These are phyloP conservation scores for Halichoeres trimaculatus DNA, from an alignment of 2,113 vertebrate genomes.

Conservation along the genomic window DNA sequence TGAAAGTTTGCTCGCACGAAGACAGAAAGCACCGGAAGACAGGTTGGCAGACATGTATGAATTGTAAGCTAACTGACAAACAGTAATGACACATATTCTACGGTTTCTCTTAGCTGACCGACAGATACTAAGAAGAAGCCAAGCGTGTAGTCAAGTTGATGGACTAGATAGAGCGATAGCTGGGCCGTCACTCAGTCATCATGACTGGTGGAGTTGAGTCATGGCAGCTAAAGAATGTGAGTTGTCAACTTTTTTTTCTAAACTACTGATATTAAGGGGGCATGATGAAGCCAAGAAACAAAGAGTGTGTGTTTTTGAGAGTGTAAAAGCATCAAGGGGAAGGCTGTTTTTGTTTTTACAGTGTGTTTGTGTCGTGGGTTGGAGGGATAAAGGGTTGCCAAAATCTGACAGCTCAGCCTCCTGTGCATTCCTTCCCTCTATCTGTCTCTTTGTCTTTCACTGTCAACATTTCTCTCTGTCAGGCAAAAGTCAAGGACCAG, in stretches of 20 bases:
- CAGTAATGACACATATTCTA: slow-evolving; percentile 26
- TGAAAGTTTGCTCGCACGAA: slow-evolving; percentile 23
- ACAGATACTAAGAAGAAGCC: slow-evolving; percentile 24
- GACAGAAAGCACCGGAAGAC: slow-evolving; percentile 41
- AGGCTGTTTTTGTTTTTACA: slow-evolving; percentile 22
- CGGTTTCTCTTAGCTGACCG: slow-evolving; percentile 19
- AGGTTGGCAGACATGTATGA: slow-evolving; percentile 35
- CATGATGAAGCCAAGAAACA: slow-evolving; percentile 11
- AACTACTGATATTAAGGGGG: neutral
- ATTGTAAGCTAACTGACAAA: slow-evolving; percentile 41
- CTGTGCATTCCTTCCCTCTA: slow-evolving; percentile 30
- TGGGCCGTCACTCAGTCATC: slow-evolving; percentile 17
- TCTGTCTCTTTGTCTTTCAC: slow-evolving; percentile 48
- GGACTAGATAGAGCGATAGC: slow-evolving; percentile 9
- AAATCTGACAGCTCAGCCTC: slow-evolving; percentile 55
- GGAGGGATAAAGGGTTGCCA: slow-evolving; percentile 38
- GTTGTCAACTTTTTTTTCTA: neutral
- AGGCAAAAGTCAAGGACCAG: slow-evolving; percentile 37
- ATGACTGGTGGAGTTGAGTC: slow-evolving; percentile 13
- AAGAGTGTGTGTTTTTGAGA: slow-evolving; percentile 1
- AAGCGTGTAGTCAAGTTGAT: slow-evolving; percentile 35
- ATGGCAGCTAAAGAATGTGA: slow-evolving; percentile 11
- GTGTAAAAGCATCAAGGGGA: slow-evolving; percentile 25
- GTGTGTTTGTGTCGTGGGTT: slow-evolving; percentile 24
- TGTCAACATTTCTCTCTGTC: slow-evolving; percentile 46